Evolutionary conservation across 2,888 invertebrate species (phyloP), one percentile per base, ranked within the genome.

Genomic region (Nephrocerus scutellatus): DNA sequence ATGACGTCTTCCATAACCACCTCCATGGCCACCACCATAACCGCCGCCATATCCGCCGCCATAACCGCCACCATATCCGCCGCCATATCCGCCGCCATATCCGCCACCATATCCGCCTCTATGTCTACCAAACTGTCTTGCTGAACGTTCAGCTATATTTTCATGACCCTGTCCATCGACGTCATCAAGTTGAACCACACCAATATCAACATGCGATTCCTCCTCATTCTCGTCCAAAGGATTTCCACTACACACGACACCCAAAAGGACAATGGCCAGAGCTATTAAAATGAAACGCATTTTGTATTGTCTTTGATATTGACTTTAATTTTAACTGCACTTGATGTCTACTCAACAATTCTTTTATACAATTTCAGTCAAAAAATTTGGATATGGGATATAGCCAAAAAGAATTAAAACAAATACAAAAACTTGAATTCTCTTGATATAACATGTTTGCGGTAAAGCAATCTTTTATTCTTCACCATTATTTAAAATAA

Each of bases 1-100:
- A 6, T 41, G 34, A 6, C 45, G 40, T 9, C 4, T 26, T 34
- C 7, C 41, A 33, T 33, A 37, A 4, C 48, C 41, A n/a, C n/a
- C n/a, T n/a, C n/a, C n/a, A n/a, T n/a, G n/a, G 6, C 34, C 26
- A 15, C 36, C 41, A 25, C 5, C 31, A 28, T 30, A 19, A 13
- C 33, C 31, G 6, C n/a, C n/a, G n/a, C 38, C 37, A 10, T 28
- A 32, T 9, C 33, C 25, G 24, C 22, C 32, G 4, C 22, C 22
- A 22, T 8, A 22, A 10, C 22, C 29, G 5, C 29, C 29, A 19
- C 29, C 29, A n/a, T n/a, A n/a, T n/a, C n/a, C n/a, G n/a, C n/a
- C n/a, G n/a, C n/a, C n/a, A 14, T 9, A 30, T n/a, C n/a, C n/a
- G n/a, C n/a, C n/a, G n/a, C n/a, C n/a, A n/a, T n/a, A n/a, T 26